A percentile compares a stretch with the other conserved stretches of the same genome.
Conservation (phyloP, 2,888 invertebrate genomes). For the Plagodis pulveraria region DNA sequence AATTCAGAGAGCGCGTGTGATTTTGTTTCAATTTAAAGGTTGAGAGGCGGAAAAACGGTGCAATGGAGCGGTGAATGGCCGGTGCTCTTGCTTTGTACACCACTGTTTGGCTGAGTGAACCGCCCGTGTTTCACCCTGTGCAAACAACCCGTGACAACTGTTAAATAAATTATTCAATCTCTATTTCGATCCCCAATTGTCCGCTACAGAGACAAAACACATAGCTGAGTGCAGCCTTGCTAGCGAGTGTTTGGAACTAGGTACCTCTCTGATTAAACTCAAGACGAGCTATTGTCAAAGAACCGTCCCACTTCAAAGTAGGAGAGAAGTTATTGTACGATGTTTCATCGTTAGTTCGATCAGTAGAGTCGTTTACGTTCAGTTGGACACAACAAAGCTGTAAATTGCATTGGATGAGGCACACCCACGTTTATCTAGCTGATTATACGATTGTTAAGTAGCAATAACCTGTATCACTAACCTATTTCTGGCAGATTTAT, state of each 20-base stretch:
- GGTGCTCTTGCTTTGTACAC: constrained; percentile 69
- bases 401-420: constrained; percentile 22
- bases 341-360: constrained; percentile 60
- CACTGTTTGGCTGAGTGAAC: constrained; percentile 66
- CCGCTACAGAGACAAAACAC: constrained; percentile 26
- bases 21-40: constrained; percentile 76
- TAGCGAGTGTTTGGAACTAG: constrained; percentile 7
- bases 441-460: neutral
- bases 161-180: constrained; percentile 51
- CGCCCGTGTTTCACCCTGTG: constrained; percentile 41
- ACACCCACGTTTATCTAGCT: constrained; percentile 7
- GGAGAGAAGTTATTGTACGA: constrained; percentile 59
- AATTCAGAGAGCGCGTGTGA: constrained; percentile 56
- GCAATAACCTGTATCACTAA: too few species aligned
- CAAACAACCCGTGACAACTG: constrained; percentile 49
- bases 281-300: constrained; percentile 41
- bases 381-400: constrained; percentile 30
- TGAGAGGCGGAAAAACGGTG: constrained; percentile 69
- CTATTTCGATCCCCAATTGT: constrained; percentile 42
- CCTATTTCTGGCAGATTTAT: too few species aligned
- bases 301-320: constrained; percentile 36
- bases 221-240: constrained; percentile 12
- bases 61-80: constrained; percentile 66
- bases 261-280: constrained; percentile 26
- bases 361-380: constrained; percentile 44